Percentiles rank a stretch among this genome's conserved stretches.
These are phyloP conservation scores for Vanessa cardui DNA, from an alignment of 2,888 invertebrate genomes.

Conservation along the genomic window DNA sequence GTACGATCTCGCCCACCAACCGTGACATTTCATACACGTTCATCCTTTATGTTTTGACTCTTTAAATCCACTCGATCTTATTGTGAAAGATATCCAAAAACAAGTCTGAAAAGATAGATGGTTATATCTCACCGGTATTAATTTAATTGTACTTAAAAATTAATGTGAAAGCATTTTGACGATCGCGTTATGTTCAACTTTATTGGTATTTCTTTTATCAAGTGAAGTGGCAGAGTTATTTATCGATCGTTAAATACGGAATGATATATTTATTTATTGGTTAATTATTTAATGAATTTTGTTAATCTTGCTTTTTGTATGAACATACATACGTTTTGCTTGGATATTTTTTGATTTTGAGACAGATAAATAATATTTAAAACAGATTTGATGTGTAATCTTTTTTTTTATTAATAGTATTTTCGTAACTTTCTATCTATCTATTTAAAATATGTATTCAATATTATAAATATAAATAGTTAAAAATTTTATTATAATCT, in stretches of 20 bases:
- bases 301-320: too few relatives aligned
- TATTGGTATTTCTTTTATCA: constrained; percentile 15
- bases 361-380: too few relatives aligned
- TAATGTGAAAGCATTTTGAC: constrained; percentile 16
- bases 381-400: neutral
- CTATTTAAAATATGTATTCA: too few relatives aligned
- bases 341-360: too few relatives aligned
- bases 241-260: constrained; percentile 12
- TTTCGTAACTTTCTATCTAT: too few relatives aligned
- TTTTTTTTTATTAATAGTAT: too few relatives aligned
- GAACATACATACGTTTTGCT: too few relatives aligned
- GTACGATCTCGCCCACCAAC: constrained; percentile 57
- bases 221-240: constrained; percentile 12
- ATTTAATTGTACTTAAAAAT: constrained; percentile 21
- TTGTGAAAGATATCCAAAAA: constrained; percentile 18
- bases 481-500: neutral
- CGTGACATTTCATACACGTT: constrained; percentile 60
- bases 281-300: neutral
- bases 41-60: constrained; percentile 45
- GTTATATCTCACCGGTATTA: constrained; percentile 13
- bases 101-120: constrained; percentile 21
- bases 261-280: constrained; percentile 3
- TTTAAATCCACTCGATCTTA: constrained; percentile 7
- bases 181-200: constrained; percentile 5
- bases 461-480: too few relatives aligned